Evolutionary conservation across 2,113 vertebrate genomes (phyloP).

Genomic region (Mesitornis unicolor): DNA sequence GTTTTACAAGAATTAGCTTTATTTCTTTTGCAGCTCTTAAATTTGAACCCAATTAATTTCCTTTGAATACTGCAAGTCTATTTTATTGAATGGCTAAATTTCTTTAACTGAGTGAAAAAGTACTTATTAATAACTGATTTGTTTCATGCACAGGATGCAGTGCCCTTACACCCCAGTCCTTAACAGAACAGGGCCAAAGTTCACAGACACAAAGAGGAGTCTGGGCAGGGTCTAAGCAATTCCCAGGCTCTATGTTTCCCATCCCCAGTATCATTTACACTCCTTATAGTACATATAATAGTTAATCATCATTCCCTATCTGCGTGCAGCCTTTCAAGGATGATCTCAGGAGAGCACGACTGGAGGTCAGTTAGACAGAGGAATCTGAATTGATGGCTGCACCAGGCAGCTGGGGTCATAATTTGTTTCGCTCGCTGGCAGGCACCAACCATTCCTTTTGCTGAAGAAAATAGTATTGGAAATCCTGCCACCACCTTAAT

Average conservation of each 20-base stretch:
- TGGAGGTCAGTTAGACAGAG: not conserved
- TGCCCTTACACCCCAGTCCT: too few relatives aligned
- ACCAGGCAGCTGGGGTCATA: not conserved
- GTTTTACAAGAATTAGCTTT: not conserved
- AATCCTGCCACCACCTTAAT: slow-evolving; percentile 30
- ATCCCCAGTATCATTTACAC: fast-evolving
- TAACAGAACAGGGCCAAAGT: not conserved
- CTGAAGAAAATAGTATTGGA: not conserved
- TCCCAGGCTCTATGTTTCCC: not conserved
- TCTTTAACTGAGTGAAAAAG: not conserved
- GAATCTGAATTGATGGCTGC: not conserved
- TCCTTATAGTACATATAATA: fast-evolving
- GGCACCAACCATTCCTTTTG: not conserved
- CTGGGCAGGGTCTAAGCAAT: not conserved
- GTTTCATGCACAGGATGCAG: not conserved
- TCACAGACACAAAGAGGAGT: not conserved
- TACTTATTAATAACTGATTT: not conserved
- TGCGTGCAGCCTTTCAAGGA: not conserved
- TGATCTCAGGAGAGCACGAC: not conserved
- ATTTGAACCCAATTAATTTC: not conserved
- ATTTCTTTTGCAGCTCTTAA: not conserved
- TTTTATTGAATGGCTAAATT: not conserved
- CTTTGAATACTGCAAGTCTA: not conserved
- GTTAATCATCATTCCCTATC: not conserved
- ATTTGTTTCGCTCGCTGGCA: not conserved